Base-by-base conservation (phyloP, 1,140 invertebrate species). In the Zaprionus ornatus region DNA sequence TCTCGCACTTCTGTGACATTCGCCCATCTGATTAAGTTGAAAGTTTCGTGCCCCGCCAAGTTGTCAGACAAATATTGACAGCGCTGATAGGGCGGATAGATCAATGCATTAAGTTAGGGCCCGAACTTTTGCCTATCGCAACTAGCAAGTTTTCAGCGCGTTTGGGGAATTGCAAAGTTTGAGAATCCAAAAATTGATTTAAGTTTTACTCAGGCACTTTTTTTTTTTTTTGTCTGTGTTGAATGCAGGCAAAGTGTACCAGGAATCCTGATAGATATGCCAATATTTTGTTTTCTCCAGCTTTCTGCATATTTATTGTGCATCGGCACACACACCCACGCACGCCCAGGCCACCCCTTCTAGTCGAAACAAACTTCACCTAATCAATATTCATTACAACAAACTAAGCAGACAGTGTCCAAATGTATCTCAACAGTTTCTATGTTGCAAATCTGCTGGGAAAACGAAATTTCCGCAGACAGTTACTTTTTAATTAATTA, bases 351-450 rank as follows among this genome's bases (percentile, higher is more conserved):
- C 9, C 29, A 35, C n/a, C 37, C 21, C 67, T 35, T 3, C 17
- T 12, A 29, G 48, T 40, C n/a, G 35, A 55, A 42, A 67, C 40
- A 63, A 70, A 71, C 68, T 54, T 12, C 21, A 57, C 17, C 78
- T 81, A 90, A 84, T 90, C 85, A 90, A 90, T 90, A 90, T 90
- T 82, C 75, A 90, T 90, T 90, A 86, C 50, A 54, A 55, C 55
- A 50, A 70, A 70, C 57, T 40, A 21, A 32, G 19, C 37, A 59
- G n/a, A 19, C 59, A 29, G 21, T 35, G 42, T 37, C 57, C 37
- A 37, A 74, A 40, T n/a, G 29, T 15, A 63, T 57, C 3, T 5
- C 55, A 32, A 70, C 62, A 66, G 17, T 60, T 67, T 54, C 1
- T 29, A 48, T 19, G 17, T 37, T 42, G 37, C 15, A n/a, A n/a